Base-by-base conservation (phyloP, 2,797 vertebrate genomes). In the Leucoraja ocellata region DNA sequence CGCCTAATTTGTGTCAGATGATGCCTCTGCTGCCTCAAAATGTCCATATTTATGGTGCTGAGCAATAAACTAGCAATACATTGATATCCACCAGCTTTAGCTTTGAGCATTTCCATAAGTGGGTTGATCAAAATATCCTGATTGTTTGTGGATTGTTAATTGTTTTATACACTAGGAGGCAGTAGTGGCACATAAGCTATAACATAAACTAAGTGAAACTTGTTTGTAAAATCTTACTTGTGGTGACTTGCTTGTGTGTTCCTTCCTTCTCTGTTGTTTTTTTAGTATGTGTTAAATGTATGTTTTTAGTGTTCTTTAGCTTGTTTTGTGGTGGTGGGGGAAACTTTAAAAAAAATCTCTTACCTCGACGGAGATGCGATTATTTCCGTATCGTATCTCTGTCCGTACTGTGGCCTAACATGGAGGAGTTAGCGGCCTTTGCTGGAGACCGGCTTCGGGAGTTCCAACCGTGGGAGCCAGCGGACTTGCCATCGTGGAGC, bases 141-240 rank as follows among this genome's bases (percentile, higher is more conserved):
- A 65, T 39, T 32, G 14, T 18, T 28, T 32, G 23, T 36, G 83
- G 25, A 63, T 63, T 32, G 61, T n/a, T 8, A n/a, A 2, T 63
- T 14, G 13, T 86, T 58, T 86, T n/a, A 88, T 63, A 16, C n/a
- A 36, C 84, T 63, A 36, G 16, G 65, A 68, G 84, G 84, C 84
- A 88, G 84, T 88, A 65, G n/a, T 32, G 63, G 84, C 36, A 68
- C 84, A 88, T n/a, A 68, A 88, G 68, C 63, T 16, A 36, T 88
- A 65, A 13, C 11, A 13, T 46, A 46, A 46, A 46, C 46, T 4
- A 46, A 84, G 25, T 88, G n/a, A 32, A 86, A 13, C 8, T 65
- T 86, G 32, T 65, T 23, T 11, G 4, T 14, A 77, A 63, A n/a
- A 61, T n/a, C 11, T 84, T 63, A 83, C 21, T 23, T 0, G 8